These are phyloP conservation scores for Eulithis prunata DNA, from an alignment of 2,888 invertebrate species.

Conservation along the genomic window DNA sequence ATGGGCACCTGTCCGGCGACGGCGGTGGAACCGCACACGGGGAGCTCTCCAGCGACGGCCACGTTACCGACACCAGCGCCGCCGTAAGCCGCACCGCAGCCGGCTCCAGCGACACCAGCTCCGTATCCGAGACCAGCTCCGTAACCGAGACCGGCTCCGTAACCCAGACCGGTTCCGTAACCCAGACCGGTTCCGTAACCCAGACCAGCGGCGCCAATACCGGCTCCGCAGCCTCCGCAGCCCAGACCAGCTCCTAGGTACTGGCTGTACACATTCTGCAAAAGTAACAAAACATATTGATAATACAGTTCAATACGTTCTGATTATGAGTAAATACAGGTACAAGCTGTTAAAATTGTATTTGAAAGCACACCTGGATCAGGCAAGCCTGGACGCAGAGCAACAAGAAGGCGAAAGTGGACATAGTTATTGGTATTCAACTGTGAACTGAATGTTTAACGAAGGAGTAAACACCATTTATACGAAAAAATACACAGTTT, in stretches of 20 bases:
- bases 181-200: conserved; percentile 6
- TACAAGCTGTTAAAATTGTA: not conserved
- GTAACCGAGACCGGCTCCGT: conserved; percentile 7
- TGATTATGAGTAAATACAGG: no score
- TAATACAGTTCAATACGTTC: not conserved
- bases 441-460: conserved; percentile 23
- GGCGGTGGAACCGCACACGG: conserved; percentile 48
- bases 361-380: conserved; percentile 45
- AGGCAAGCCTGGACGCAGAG: conserved; percentile 52
- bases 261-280: conserved; percentile 41
- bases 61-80: conserved; percentile 44
- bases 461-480: conserved; percentile 18
- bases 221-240: conserved; percentile 19
- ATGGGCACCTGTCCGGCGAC: conserved; percentile 53
- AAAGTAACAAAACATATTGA: conserved; percentile 1
- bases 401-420: conserved; percentile 43
- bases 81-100: conserved; percentile 37
- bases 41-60: conserved; percentile 44
- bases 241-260: conserved; percentile 26
- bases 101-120: conserved; percentile 16
- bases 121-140: conserved; percentile 19
- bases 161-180: conserved; percentile 20
- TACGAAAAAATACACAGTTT: conserved; percentile 10
- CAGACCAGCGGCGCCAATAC: conserved; percentile 13
- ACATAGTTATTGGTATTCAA: conserved; percentile 45